These are phyloP conservation scores for Acronicta leporina DNA, from an alignment of 2,888 invertebrate genomes.

Conservation along the genomic window DNA sequence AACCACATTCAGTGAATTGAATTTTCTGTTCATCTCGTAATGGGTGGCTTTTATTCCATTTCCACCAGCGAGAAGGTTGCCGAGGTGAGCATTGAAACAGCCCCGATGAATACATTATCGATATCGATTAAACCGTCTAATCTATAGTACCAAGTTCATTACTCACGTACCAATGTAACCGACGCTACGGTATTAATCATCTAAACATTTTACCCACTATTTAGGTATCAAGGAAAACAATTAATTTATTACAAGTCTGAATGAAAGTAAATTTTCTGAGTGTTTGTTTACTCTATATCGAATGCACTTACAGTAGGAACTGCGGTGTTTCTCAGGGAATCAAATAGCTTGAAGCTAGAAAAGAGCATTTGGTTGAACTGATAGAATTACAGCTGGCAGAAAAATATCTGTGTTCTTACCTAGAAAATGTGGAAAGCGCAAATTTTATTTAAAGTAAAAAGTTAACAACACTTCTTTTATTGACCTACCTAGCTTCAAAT, in stretches of 20 bases:
- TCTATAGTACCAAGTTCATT: conserved; percentile 61
- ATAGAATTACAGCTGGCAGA: conserved; percentile 31
- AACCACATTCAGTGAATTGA: conserved; percentile 69
- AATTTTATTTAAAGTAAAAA: conserved; percentile 6
- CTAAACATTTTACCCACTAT: conserved; percentile 48
- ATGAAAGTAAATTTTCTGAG: neutral
- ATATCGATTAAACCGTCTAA: conserved; percentile 63
- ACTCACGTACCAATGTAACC: conserved; percentile 57
- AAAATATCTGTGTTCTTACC: conserved; percentile 11
- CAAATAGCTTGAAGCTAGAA: conserved; percentile 18
- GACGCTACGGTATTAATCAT: conserved; percentile 53
- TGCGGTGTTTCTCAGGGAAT: conserved; percentile 18
- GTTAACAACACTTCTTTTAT: neutral
- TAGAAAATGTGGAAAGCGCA: conserved; percentile 3
- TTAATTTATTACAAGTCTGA: conserved; percentile 35
- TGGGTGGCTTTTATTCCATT: conserved; percentile 66
- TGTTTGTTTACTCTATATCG: conserved; percentile 8
- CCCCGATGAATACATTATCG: conserved; percentile 63
- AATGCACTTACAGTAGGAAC: conserved; percentile 22
- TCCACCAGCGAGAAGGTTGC: conserved; percentile 48
- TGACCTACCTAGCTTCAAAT: too few relatives aligned
- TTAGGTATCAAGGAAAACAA: conserved; percentile 44
- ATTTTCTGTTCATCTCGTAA: conserved; percentile 72
- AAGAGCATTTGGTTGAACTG: conserved; percentile 14
- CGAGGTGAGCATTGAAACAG: conserved; percentile 58